Evolutionary conservation across 2,113 vertebrate genomes (phyloP).

Genomic region (Tragelaphus strepsiceros): DNA sequence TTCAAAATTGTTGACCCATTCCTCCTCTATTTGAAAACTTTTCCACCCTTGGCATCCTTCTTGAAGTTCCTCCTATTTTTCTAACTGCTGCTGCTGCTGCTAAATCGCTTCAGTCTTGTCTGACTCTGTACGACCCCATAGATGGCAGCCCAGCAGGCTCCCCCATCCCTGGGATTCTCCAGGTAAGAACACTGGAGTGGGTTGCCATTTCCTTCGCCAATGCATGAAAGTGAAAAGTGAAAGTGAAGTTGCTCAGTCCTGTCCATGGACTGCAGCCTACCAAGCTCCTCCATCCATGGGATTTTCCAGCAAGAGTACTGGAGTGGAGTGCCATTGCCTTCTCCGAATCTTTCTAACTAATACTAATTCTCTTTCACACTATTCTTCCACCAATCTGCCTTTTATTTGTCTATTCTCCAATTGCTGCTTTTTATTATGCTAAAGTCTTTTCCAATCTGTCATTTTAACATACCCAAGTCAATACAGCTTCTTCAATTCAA

Average conservation of each 20-base stretch:
- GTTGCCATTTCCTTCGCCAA: too few relatives aligned
- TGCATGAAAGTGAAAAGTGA: too few relatives aligned
- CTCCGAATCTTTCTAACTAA: not conserved
- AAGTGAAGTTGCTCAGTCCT: too few relatives aligned
- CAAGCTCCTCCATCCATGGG: too few relatives aligned
- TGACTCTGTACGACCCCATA: too few relatives aligned
- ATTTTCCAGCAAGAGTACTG: too few relatives aligned
- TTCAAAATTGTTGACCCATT: not conserved
- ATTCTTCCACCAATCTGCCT: not conserved
- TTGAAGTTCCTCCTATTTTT: not conserved
- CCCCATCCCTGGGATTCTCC: too few relatives aligned
- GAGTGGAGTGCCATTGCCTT: too few relatives aligned
- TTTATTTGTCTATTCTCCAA: not conserved
- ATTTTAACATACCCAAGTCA: constrained; percentile 2
- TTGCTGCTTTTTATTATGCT: not conserved
- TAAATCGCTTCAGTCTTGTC: too few relatives aligned
- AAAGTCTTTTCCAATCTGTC: not conserved
- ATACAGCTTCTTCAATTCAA: not conserved
- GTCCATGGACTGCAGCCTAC: too few relatives aligned
- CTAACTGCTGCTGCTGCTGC: not conserved
- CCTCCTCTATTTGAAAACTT: constrained; percentile 6
- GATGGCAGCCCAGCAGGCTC: too few relatives aligned
- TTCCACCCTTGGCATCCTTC: not conserved
- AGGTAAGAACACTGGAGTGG: too few relatives aligned
- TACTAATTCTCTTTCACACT: not conserved